phyloP scores from a whole-genome alignment of 2,888 invertebrate genomes.

The Rosalia funebris region DNA sequence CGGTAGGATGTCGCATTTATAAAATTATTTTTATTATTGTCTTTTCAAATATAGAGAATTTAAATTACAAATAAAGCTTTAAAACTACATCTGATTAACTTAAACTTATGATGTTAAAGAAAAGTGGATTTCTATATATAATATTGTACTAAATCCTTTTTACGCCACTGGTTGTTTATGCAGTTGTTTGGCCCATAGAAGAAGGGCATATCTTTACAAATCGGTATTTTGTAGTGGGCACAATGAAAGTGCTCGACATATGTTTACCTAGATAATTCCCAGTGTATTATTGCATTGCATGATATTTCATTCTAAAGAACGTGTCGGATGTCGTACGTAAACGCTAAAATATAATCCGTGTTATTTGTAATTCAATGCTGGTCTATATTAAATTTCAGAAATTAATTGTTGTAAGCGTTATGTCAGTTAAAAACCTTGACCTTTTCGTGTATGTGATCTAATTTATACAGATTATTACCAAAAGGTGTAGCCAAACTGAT shows the following conservation, averaged over 20 bases:
- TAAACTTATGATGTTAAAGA: too few species aligned
- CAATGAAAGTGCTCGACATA: constrained; percentile 41
- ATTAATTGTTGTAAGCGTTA: constrained; percentile 17
- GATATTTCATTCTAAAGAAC: constrained; percentile 31
- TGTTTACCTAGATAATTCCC: constrained; percentile 44
- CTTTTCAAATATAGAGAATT: too few species aligned
- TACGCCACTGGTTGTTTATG: constrained; percentile 31
- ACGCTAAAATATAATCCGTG: constrained; percentile 28
- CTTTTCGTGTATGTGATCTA: background rate
- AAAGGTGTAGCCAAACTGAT: too few species aligned
- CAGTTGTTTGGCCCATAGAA: constrained; percentile 34
- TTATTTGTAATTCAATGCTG: constrained; percentile 25
- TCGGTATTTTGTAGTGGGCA: constrained; percentile 39
- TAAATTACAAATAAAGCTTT: too few species aligned
- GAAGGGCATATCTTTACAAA: constrained; percentile 44
- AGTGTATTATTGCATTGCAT: constrained; percentile 32
- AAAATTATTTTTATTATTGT: too few species aligned
- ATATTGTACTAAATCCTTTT: too few species aligned
- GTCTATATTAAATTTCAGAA: constrained; percentile 24
- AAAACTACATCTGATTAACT: too few species aligned
- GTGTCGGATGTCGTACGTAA: constrained; percentile 38
- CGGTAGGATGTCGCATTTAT: too few species aligned
- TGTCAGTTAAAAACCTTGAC: background rate
- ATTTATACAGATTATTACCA: too few species aligned
- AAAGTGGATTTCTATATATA: too few species aligned